These are phyloP conservation scores for Rhincodon typus DNA, from an alignment of 2,797 vertebrate genomes.

Conservation along the genomic window DNA sequence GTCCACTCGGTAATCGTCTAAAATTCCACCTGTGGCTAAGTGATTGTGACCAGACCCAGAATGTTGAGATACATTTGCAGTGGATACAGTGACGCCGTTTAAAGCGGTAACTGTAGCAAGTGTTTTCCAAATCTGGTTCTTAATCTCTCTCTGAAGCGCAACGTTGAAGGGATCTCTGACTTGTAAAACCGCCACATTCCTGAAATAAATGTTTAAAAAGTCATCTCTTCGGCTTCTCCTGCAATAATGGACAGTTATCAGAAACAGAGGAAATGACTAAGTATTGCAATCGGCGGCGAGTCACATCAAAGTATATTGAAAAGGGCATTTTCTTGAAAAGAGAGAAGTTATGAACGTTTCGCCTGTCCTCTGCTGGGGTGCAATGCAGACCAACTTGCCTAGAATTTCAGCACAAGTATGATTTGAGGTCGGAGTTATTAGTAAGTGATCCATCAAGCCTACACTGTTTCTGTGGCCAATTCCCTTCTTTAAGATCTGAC, in stretches of 20 bases:
- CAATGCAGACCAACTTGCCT: too few relatives aligned
- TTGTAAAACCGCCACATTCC: neutral
- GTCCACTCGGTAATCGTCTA: neutral
- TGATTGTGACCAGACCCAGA: too few relatives aligned
- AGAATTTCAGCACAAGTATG: neutral
- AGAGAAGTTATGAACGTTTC: too few relatives aligned
- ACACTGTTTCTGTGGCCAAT: neutral
- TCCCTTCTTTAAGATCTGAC: too few relatives aligned
- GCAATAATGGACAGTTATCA: neutral
- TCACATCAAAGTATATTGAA: neutral
- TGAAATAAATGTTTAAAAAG: neutral
- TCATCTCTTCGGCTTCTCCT: neutral
- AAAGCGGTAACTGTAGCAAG: neutral
- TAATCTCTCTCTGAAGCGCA: neutral
- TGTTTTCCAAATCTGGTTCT: neutral
- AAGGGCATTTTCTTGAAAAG: neutral
- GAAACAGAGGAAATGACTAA: neutral
- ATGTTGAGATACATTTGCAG: neutral
- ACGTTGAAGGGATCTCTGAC: too few relatives aligned
- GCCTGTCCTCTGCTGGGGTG: neutral
- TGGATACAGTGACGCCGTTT: neutral
- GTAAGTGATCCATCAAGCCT: neutral
- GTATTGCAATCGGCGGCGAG: neutral
- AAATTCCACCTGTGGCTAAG: neutral
- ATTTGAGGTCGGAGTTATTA: too few relatives aligned